Evolutionary conservation across 1,140 invertebrate genomes (phyloP), one percentile per base, ranked within the genome.

Genomic region (Hylyphantes graminicola): DNA sequence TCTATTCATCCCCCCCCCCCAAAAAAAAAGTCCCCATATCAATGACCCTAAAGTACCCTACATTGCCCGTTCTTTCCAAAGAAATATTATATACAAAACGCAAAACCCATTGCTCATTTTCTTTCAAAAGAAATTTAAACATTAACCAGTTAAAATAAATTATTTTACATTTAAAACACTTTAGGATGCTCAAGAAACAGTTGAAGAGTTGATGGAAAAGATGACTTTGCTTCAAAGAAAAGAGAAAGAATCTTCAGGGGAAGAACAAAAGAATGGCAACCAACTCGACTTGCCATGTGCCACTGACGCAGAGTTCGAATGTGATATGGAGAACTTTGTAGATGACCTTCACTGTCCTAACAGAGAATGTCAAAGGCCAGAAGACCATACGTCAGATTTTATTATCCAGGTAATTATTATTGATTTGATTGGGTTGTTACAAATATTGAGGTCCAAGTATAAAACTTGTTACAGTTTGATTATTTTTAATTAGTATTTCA

Each of bases 141-240:
- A 61, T 61, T 61, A 5, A 61, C 7, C 17, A 35, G 59, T 17
- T 7, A 63, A 63, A 63, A n/a, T n/a, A 13, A 17, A 19, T 19
- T 65, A 65, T 21, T 65, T 19, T 35, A 35, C n/a, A n/a, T 65
- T 10, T n/a, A 13, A 59, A 13, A 5, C 5, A 59, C 15, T 64
- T 12, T 10, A 81, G 73, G 75, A 70, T 54, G 89, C 91, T 72
- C 91, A 93, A 88, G 93, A 93, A 61, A 93, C 93, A 50, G 93
- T 96, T 15, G 93, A 94, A 86, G 92, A 93, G 0, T 89, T 96
- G 55, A 94, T 96, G 93, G 92, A 94, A 88, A 92, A 94, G 82
- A 96, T 96, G 95, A 92, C 92, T 10, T 90, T 96, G 2, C 94
- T 93, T 2, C 94, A 95, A 89, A 87, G 88, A 17, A 92, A 85